These are phyloP conservation scores for Frieseomelitta varia DNA, from an alignment of 1,140 invertebrate species.

Conservation along the genomic window DNA sequence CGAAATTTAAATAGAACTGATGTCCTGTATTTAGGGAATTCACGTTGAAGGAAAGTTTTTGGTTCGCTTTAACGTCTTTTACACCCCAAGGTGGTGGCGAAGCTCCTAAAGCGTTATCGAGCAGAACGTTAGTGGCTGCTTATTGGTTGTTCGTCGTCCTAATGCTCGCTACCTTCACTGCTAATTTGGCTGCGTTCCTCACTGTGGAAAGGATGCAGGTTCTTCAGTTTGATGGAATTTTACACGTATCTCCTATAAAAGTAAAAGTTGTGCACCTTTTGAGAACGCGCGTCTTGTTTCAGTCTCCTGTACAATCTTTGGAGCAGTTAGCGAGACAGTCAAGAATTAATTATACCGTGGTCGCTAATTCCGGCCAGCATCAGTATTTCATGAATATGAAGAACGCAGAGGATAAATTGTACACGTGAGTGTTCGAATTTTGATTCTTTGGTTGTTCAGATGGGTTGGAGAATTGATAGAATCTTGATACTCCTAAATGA, in stretches of 20 bases:
- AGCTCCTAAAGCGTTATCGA: constrained; percentile 92
- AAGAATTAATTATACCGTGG: constrained; percentile 95
- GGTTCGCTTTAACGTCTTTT: constrained; percentile 96
- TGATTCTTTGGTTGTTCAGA: not conserved
- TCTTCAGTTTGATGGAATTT: not conserved
- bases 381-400: constrained; percentile 97
- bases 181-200: constrained; percentile 97
- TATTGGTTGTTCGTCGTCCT: constrained; percentile 97
- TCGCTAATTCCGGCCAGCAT: constrained; percentile 89
- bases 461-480: too few species aligned
- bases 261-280: not conserved
- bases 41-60: constrained; percentile 94
- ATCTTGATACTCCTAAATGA: too few species aligned
- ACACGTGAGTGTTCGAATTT: constrained; percentile 84
- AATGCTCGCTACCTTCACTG: constrained; percentile 97
- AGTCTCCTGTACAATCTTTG: constrained; percentile 93
- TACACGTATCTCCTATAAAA: too few species aligned
- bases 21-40: constrained; percentile 85
- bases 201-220: constrained; percentile 98
- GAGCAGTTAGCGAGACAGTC: constrained; percentile 94
- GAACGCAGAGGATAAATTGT: constrained; percentile 93
- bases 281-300: constrained; percentile 15
- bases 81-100: constrained; percentile 95
- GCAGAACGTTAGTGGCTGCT: constrained; percentile 92
- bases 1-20: not conserved